phyloP scores from a whole-genome alignment of 2,888 invertebrate species.

The Acrocera orbiculus region DNA sequence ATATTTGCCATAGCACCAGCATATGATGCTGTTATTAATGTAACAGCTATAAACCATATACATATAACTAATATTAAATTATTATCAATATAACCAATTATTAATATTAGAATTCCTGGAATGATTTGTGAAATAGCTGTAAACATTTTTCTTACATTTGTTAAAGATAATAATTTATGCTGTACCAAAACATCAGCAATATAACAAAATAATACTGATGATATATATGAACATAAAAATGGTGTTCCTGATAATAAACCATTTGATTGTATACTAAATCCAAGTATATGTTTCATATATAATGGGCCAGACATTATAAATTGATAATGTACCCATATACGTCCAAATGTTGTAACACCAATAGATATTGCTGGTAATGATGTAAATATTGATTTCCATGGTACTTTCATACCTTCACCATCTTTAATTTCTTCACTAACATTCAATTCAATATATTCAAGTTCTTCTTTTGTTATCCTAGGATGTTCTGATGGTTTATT shows the following conservation, averaged over 20 bases:
- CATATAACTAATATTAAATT: conserved; percentile 38
- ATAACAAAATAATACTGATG: conserved; percentile 52
- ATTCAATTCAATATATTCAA: conserved; percentile 46
- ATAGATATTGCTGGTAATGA: conserved; percentile 52
- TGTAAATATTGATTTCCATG: conserved; percentile 44
- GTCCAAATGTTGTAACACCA: conserved; percentile 53
- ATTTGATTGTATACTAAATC: conserved; percentile 51
- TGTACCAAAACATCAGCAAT: conserved; percentile 45
- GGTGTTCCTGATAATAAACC: conserved; percentile 49
- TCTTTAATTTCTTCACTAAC: conserved; percentile 37
- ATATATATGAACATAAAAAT: conserved; percentile 50
- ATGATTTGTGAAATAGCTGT: conserved; percentile 50
- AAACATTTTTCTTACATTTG: conserved; percentile 48
- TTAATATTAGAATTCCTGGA: conserved; percentile 43
- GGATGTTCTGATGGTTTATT: conserved; percentile 51
- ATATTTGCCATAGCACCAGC: conserved; percentile 61
- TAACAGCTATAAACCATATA: conserved; percentile 51
- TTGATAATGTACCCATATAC: conserved; percentile 56
- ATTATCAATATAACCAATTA: conserved; percentile 46
- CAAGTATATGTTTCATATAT: conserved; percentile 51
- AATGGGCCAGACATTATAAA: conserved; percentile 53
- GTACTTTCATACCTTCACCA: conserved; percentile 34
- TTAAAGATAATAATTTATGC: conserved; percentile 39
- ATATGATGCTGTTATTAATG: conserved; percentile 51
- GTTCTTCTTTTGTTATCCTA: conserved; percentile 44